Evolutionary conservation across 1,140 invertebrate species (phyloP), one percentile per base, ranked within the genome.

Genomic region (Drosophila elegans): DNA sequence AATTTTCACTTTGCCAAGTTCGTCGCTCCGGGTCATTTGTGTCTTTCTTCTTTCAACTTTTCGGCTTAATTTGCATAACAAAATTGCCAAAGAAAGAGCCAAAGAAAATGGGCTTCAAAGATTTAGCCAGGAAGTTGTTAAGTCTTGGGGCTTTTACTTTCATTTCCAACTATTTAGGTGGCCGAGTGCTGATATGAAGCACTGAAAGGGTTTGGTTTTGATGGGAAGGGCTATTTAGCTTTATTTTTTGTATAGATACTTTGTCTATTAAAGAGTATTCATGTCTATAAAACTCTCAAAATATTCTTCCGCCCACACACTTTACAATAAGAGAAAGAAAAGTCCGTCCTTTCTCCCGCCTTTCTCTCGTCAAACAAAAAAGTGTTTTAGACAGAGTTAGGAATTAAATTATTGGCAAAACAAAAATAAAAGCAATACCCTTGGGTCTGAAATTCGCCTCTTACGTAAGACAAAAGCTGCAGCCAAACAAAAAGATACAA

Each of bases 1-100:
- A 83, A 88, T 88, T 86, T 86, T 88, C 66, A 79, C 71, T 72
- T 78, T 67, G 75, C 46, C 79, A 82, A 82, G 79, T 82, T 82
- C 53, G 72, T 57, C 56, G 79, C 74, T 66, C 36, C 42, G 69
- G 80, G 79, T 81, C 74, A 82, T 81, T 81, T 82, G 79, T 73
- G 63, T 78, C 53, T 79, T 52, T 67, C 60, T 62, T 84, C 64
- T 74, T 45, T 71, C 62, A 71, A 66, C 68, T 69, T 67, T 75
- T 66, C 49, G 56, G 53, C 64, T 68, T 62, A 66, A 83, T 86
- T 86, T 85, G 82, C 81, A 85, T 85, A 67, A 75, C 74, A 68
- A 69, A 82, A 64, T 76, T 69, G 69, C 76, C 62, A 66, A 53
- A 55, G 66, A 49, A 59, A 52, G 46, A 62, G 57, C 56, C 36